Evolutionary conservation across 1,140 invertebrate genomes (phyloP).

Genomic region (Berghia stephanieae): DNA sequence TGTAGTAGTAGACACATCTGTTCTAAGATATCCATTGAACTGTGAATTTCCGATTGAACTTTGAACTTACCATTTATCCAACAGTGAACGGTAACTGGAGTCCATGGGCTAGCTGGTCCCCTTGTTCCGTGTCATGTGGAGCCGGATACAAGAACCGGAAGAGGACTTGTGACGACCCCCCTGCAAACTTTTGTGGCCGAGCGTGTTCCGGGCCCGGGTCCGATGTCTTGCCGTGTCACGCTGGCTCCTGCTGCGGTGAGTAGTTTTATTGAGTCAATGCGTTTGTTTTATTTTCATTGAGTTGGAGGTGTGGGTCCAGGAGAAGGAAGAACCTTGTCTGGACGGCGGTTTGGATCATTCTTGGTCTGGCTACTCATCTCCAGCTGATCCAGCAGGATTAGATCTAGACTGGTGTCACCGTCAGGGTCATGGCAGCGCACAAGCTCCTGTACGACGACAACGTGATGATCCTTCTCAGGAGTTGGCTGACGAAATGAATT

Average conservation of each 20-base stretch:
- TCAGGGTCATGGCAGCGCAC: too few relatives aligned
- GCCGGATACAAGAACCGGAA: conserved; percentile 36
- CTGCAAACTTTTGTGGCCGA: conserved; percentile 40
- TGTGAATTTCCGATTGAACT: conserved; percentile 10
- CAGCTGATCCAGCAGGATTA: too few relatives aligned
- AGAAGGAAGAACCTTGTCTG: too few relatives aligned
- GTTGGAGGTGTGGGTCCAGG: too few relatives aligned
- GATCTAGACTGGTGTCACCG: too few relatives aligned
- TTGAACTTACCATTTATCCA: neutral
- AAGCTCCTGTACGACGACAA: too few relatives aligned
- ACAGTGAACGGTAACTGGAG: conserved; percentile 52
- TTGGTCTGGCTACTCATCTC: too few relatives aligned
- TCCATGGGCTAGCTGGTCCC: conserved; percentile 45
- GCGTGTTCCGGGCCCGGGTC: conserved; percentile 39
- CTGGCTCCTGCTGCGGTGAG: conserved; percentile 41
- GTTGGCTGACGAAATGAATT: too few relatives aligned
- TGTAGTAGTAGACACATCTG: conserved; percentile 52
- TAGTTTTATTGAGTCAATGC: too few relatives aligned
- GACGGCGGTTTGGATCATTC: too few relatives aligned
- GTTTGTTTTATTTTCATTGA: too few relatives aligned
- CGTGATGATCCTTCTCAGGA: too few relatives aligned
- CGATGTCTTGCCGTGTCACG: conserved; percentile 39
- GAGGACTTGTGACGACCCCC: conserved; percentile 44
- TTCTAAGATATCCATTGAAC: conserved; percentile 36
- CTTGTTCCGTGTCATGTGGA: conserved; percentile 46